Evolutionary conservation across 1,140 invertebrate genomes (phyloP), one percentile per base, ranked within the genome.

Genomic region (Pteromalus puparum): DNA sequence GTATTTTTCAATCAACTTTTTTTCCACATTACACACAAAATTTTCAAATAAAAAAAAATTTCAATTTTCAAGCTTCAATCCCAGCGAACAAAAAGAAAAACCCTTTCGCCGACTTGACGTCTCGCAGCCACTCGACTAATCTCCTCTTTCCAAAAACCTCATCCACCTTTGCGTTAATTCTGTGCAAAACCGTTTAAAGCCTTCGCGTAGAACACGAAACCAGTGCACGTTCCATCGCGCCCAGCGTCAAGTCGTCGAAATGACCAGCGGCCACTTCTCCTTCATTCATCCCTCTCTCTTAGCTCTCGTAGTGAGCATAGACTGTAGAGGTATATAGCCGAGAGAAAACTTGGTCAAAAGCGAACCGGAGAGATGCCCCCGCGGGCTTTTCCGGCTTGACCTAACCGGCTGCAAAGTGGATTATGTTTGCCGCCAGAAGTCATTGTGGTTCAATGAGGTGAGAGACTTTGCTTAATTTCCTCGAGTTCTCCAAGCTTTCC

Each of bases 261-360:
- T 61, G 53, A 61, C 53, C 53, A 61, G 53, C 53, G 53, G 53
- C 53, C 53, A 61, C 53, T 61, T 61, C 21, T 61, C 53, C 4
- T n/a, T 61, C 53, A 61, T 61, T 61, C 53, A 61, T 48, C 38
- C 38, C 38, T 42, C 38, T 42, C 38, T 42, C 38, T 42, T 42
- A 10, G 38, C 38, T 42, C 38, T 10, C 10, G 13, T 13, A 48
- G 46, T 89, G 87, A 90, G 89, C 88, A 90, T 87, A 89, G n/a
- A n/a, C n/a, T 89, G 90, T 4, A 88, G 30, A 34, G 3, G 30
- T 48, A 24, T 1, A 38, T 6, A 61, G 53, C 53, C 0, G 7
- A 6, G 53, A n/a, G 53, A 61, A 42, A 61, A 61, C 21, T 61
- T 61, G 53, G 53, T 61, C 53, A 61, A 61, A 61, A 21, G 48